A percentile compares a stretch with the other conserved stretches of the same genome.
These are phyloP conservation scores for Alosa sapidissima DNA, from an alignment of 2,797 vertebrate species.

Conservation along the genomic window DNA sequence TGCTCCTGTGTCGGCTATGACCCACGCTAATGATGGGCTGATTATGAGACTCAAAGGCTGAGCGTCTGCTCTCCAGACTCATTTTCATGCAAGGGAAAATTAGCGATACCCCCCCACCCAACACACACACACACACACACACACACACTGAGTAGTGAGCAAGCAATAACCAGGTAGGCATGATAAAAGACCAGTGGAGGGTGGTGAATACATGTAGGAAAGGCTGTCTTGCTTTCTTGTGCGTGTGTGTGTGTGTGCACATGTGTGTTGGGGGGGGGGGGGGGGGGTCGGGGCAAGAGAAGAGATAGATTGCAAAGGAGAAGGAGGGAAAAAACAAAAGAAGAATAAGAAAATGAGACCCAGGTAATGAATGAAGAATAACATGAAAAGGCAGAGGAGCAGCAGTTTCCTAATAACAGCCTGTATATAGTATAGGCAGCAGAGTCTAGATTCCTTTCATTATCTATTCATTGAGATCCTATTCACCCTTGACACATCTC, in stretches of 20 bases:
- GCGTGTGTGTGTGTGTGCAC: too few relatives aligned
- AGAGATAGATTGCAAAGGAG: neutral
- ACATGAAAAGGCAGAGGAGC: neutral
- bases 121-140: slow-evolving; percentile 29
- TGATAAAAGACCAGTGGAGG: neutral
- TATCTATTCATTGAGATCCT: slow-evolving; percentile 1
- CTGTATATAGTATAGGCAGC: neutral
- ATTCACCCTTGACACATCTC: slow-evolving; percentile 12
- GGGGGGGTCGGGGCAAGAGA: neutral
- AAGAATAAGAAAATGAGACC: neutral
- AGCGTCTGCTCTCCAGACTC: slow-evolving; percentile 72
- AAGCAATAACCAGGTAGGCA: neutral
- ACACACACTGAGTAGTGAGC: neutral
- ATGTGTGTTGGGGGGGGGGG: too few relatives aligned
- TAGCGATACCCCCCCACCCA: slow-evolving; percentile 52
- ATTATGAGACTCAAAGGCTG: slow-evolving; percentile 75
- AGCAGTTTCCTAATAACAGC: neutral
- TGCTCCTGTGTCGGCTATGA: neutral
- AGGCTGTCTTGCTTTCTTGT: neutral
- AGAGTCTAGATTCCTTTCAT: neutral
- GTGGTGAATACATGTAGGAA: neutral
- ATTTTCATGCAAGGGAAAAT: slow-evolving; percentile 75
- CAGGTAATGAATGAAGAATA: neutral
- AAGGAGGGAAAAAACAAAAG: neutral
- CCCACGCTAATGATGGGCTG: slow-evolving; percentile 72